phyloP scores from a whole-genome alignment of 2,797 vertebrate genomes.

The Cyclopterus lumpus region DNA sequence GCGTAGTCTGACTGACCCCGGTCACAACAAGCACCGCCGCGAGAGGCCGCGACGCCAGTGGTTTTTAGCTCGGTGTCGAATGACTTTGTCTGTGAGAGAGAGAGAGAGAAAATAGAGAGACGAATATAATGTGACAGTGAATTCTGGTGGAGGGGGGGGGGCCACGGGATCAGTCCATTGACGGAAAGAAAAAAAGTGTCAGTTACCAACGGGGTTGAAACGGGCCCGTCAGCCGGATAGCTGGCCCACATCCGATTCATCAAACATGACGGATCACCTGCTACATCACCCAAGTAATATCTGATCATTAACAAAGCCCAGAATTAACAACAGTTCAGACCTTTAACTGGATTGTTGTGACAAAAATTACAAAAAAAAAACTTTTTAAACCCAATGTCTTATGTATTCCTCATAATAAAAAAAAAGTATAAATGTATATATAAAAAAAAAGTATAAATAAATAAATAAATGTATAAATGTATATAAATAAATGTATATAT shows the following conservation, averaged over 20 bases:
- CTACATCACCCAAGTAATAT: constrained; percentile 23
- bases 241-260: constrained; percentile 35
- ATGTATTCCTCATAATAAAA: not conserved
- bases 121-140: constrained; percentile 40
- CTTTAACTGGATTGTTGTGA: not conserved
- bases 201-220: constrained; percentile 42
- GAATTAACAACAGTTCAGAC: constrained; percentile 2
- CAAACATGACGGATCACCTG: constrained; percentile 60
- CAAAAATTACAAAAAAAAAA: not conserved
- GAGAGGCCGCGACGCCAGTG: constrained; percentile 16
- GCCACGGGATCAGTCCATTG: constrained; percentile 30
- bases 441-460: too few species aligned
- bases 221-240: constrained; percentile 26
- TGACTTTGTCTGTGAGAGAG: constrained; percentile 26
- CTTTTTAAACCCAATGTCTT: not conserved
- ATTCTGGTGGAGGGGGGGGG: too few species aligned
- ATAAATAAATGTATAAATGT: too few species aligned
- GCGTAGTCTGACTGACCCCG: constrained; percentile 29
- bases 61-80: constrained; percentile 34
- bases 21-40: constrained; percentile 13
- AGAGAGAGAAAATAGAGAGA: not conserved
- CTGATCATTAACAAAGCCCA: not conserved
- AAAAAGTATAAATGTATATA: too few species aligned
- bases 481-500: too few species aligned
- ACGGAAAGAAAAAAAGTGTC: constrained; percentile 41